Conservation (phyloP, 2,113 vertebrate species). For the zebrafish (Danio rerio) region DNA sequence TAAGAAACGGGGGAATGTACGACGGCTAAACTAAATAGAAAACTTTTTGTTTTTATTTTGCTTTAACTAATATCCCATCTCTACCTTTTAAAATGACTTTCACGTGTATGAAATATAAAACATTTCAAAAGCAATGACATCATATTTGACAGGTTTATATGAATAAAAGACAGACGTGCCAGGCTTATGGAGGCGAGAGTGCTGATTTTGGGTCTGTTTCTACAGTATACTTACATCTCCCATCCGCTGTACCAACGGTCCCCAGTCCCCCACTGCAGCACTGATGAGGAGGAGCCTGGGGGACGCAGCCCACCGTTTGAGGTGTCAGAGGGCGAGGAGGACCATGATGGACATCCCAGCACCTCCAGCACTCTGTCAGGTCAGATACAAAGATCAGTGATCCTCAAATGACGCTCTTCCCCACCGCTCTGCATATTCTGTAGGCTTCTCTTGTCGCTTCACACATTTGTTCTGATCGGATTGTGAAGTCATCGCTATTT, state of each 20-base stretch:
- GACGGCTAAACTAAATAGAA: background rate
- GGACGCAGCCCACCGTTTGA: slow-evolving; percentile 84
- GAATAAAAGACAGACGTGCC: too few relatives aligned
- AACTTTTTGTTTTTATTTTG: too few relatives aligned
- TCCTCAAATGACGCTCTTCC: too few relatives aligned
- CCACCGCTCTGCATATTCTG: too few relatives aligned
- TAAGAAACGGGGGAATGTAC: background rate
- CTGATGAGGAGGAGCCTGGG: slow-evolving; percentile 84
- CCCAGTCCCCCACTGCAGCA: slow-evolving; percentile 79
- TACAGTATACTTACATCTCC: slow-evolving; percentile 56
- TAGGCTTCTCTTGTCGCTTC: too few relatives aligned
- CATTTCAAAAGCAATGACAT: too few relatives aligned
- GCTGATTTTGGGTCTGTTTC: background rate
- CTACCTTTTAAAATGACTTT: too few relatives aligned
- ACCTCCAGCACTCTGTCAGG: slow-evolving; percentile 80
- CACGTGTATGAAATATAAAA: too few relatives aligned
- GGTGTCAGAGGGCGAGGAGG: slow-evolving; percentile 85
- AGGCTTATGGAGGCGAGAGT: background rate
- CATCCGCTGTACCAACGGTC: slow-evolving; percentile 73
- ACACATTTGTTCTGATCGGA: too few relatives aligned
- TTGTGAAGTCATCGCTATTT: too few relatives aligned
- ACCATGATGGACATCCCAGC: slow-evolving; percentile 76
- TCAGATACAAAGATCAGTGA: slow-evolving; percentile 54
- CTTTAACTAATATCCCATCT: too few relatives aligned
- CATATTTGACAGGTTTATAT: too few relatives aligned